Percentiles rank a stretch among this genome's conserved stretches.
Evolutionary conservation across 2,888 invertebrate species (phyloP).

Genomic region (Acronicta psi): DNA sequence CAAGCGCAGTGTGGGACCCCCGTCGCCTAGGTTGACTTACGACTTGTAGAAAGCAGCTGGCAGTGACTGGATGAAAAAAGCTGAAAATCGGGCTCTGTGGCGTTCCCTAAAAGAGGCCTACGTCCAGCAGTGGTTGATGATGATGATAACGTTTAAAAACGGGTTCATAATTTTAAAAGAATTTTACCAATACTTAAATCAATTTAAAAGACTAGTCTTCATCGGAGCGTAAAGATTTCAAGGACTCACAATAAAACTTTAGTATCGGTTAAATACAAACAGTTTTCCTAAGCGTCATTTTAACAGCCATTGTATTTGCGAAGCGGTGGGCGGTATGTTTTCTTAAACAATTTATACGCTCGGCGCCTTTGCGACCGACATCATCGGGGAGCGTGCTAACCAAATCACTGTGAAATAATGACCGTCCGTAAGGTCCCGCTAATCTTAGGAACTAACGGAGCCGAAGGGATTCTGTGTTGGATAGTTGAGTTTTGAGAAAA

Average conservation of each 20-base stretch:
- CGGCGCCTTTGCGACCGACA: slow-evolving; percentile 76
- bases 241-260: slow-evolving; percentile 43
- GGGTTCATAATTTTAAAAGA: no score
- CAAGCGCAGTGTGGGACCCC: no score
- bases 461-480: slow-evolving; percentile 5
- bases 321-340: slow-evolving; percentile 79
- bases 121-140: no score
- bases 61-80: no score
- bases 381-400: slow-evolving; percentile 70
- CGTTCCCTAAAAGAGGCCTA: no score
- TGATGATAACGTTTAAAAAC: no score
- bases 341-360: slow-evolving; percentile 81
- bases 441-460: slow-evolving; percentile 15
- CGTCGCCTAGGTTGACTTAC: no score
- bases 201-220: slow-evolving; percentile 20
- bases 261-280: slow-evolving; percentile 34
- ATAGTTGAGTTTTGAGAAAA: slow-evolving; percentile 33
- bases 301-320: slow-evolving; percentile 58
- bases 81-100: no score
- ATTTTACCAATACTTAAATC: slow-evolving; percentile 8
- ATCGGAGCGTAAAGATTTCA: slow-evolving; percentile 21
- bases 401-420: slow-evolving; percentile 65
- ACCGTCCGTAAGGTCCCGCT: slow-evolving; percentile 12
- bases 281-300: slow-evolving; percentile 62
- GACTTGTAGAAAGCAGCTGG: no score